Conservation (phyloP, 2,113 vertebrate genomes). For the Tichodroma muraria region DNA sequence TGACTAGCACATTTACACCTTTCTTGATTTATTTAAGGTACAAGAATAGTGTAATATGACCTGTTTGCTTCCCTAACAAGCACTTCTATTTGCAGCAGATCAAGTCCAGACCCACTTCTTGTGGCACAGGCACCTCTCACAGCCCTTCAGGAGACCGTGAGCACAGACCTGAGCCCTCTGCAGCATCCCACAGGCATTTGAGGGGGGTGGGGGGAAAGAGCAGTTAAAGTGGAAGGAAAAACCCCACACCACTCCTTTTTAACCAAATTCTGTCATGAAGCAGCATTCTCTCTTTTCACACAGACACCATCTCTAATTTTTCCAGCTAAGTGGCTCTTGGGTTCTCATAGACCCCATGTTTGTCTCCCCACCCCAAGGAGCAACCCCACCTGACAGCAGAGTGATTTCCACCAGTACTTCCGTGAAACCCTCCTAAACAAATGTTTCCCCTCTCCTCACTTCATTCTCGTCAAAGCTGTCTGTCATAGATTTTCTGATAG, state of each 20-base stretch:
- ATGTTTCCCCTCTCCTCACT: background rate
- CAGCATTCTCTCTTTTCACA: background rate
- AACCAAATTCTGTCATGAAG: background rate
- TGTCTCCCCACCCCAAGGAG: background rate
- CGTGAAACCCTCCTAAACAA: background rate
- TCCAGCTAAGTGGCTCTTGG: no score
- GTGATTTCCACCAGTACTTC: background rate
- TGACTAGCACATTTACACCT: slow-evolving; percentile 60
- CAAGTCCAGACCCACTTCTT: slow-evolving; percentile 32
- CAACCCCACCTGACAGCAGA: background rate
- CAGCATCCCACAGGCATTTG: background rate
- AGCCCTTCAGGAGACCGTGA: background rate
- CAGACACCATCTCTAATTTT: accelerated
- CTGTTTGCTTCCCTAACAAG: slow-evolving; percentile 43
- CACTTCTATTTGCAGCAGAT: slow-evolving; percentile 17
- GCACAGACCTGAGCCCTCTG: background rate
- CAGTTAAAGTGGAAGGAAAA: background rate
- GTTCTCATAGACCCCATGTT: background rate
- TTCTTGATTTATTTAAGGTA: slow-evolving; percentile 59
- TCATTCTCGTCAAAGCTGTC: background rate
- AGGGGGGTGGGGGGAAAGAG: accelerated
- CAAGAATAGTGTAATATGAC: slow-evolving; percentile 44
- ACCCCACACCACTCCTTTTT: background rate
- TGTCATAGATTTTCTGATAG: background rate
- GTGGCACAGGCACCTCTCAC: background rate